phyloP scores from a whole-genome alignment of 2,113 vertebrate genomes.

The Echinops telfairi region DNA sequence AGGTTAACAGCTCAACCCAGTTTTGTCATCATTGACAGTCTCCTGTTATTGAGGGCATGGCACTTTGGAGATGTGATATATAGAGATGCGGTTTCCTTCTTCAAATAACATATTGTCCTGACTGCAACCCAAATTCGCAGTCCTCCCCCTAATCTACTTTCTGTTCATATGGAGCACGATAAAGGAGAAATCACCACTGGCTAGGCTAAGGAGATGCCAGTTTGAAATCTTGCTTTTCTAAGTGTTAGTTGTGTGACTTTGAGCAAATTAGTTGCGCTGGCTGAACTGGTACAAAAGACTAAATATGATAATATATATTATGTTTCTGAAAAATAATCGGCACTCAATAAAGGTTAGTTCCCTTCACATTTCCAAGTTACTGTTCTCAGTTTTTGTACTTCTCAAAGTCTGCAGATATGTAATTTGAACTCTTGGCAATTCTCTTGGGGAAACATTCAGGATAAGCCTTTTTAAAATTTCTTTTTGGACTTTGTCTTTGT shows the following conservation, averaged over 20 bases:
- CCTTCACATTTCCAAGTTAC: conserved; percentile 20
- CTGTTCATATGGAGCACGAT: not conserved
- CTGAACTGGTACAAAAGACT: conserved; percentile 34
- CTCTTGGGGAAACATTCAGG: conserved; percentile 2
- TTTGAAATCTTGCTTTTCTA: not conserved
- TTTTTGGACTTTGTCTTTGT: conserved; percentile 51
- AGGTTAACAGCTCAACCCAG: not conserved
- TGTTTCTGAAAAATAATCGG: conserved; percentile 31
- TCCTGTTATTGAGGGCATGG: not conserved
- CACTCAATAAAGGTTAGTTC: not conserved
- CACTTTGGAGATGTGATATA: not conserved
- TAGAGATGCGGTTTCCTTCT: not conserved
- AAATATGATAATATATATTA: not conserved
- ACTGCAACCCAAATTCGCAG: conserved; percentile 16
- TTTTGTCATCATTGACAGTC: not conserved
- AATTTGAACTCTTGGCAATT: conserved; percentile 45
- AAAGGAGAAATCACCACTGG: not conserved
- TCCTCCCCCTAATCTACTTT: not conserved
- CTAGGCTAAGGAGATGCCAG: not conserved
- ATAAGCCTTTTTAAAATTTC: not conserved
- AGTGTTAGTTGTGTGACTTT: not conserved
- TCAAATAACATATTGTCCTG: conserved; percentile 12
- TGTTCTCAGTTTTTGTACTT: conserved; percentile 5
- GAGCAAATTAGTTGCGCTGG: not conserved
- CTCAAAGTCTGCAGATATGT: conserved; percentile 20